A percentile compares a stretch with the other conserved stretches of the same genome.
These are phyloP conservation scores for Thamnophis sirtalis DNA, from an alignment of 2,113 vertebrate genomes.

Conservation along the genomic window DNA sequence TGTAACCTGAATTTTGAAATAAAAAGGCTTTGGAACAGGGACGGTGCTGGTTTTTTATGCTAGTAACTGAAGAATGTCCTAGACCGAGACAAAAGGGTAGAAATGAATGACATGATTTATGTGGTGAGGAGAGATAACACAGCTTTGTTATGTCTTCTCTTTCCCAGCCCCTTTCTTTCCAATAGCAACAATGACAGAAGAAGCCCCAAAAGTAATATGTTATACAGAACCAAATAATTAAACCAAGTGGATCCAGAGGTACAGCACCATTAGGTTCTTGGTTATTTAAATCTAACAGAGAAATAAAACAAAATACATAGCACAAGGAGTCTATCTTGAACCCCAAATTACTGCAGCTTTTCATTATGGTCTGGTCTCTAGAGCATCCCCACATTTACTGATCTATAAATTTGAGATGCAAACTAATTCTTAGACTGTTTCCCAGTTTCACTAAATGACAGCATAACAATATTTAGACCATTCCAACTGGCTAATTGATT, in stretches of 20 bases:
- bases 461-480: not conserved
- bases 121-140: not conserved
- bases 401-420: not conserved
- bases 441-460: not conserved
- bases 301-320: not conserved
- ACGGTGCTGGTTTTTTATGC: not conserved
- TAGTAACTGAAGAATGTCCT: not conserved
- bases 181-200: not conserved
- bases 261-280: not conserved
- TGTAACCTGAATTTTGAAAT: slow-evolving; percentile 4
- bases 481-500: not conserved
- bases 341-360: not conserved
- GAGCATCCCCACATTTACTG: not conserved
- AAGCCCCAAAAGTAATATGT: not conserved
- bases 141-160: not conserved
- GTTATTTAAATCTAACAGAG: not conserved
- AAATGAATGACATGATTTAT: not conserved
- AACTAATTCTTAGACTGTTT: not conserved
- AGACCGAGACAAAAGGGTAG: not conserved
- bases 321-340: not conserved
- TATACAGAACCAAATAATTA: not conserved
- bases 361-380: not conserved
- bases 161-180: not conserved
- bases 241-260: not conserved
- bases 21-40: not conserved